Evolutionary conservation across 2,888 invertebrate genomes (phyloP), one percentile per base, ranked within the genome.

Genomic region (Papilio demoleus): DNA sequence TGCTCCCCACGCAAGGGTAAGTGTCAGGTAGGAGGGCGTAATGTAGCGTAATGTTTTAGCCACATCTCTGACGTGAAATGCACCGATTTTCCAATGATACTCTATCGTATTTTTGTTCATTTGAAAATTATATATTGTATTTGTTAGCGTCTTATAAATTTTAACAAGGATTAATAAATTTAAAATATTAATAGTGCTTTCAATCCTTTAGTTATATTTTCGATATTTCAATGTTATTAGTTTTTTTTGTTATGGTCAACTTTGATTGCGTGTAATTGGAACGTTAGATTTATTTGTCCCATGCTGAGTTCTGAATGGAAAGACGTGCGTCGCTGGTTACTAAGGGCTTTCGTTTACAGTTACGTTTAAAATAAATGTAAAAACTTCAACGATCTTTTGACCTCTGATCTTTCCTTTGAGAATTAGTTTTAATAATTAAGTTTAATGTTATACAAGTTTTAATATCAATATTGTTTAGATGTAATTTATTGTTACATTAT

Each of bases 291-390:
- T 71, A 79, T 81, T 78, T 78, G 77, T 75, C 79, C 74, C 85
- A 80, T 78, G 86, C 84, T 87, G 85, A 50, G 86, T 73, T 73
- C 72, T 70, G 75, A 81, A 85, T 85, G 71, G 77, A 70, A 65
- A 72, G 76, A 77, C 82, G 88, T 85, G 85, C 88, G 82, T 73
- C 75, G 74, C 70, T 70, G 69, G 68, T 68, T 70, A 71, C 73
- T 42, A 42, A 17, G 71, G 71, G 73, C 73, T 75, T 76, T 70
- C 71, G 67, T 67, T 74, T 75, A 71, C 80, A 80, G 80, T 80
- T 80, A 79, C 67, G 47, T 71, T 27, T 70, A 65, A 68, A 72
- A 72, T 72, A 70, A 72, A 74, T 65, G 70, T 74, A 69, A 74
- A 75, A 73, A 77, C 74, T 72, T 75, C 71, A 69, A 56, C 62